These are phyloP conservation scores for Aphyosemion australe DNA, from an alignment of 2,113 vertebrate species.

Conservation along the genomic window DNA sequence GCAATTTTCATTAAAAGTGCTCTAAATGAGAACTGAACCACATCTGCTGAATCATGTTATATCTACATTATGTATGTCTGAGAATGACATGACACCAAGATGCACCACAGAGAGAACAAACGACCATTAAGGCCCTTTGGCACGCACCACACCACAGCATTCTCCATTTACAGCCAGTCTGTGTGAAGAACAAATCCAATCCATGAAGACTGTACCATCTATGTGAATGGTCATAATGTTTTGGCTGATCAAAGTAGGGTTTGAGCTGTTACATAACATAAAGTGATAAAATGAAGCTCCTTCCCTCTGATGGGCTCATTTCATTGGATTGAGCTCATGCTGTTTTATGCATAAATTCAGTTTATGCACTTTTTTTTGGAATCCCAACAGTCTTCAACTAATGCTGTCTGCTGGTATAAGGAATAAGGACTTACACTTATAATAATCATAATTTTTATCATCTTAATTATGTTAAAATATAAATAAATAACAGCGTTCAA, in stretches of 20 bases:
- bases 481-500: no score
- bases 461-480: no score
- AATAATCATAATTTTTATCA: not conserved
- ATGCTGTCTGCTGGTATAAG: constrained; percentile 9
- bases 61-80: no score
- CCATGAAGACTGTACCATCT: no score
- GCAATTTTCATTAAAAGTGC: no score
- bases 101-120: not conserved
- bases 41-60: no score
- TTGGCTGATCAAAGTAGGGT: not conserved
- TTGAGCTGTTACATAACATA: not conserved
- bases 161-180: no score
- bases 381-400: constrained; percentile 2
- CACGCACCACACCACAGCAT: no score
- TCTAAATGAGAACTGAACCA: no score
- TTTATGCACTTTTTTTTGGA: not conserved
- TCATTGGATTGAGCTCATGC: not conserved
- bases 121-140: no score
- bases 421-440: not conserved
- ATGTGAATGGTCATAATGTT: not conserved
- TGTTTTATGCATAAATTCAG: constrained; percentile 4
- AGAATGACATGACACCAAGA: no score
- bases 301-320: not conserved
- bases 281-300: not conserved
- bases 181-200: no score